These are phyloP conservation scores for Harpagifer antarcticus DNA, from an alignment of 2,797 vertebrate genomes.

Conservation along the genomic window DNA sequence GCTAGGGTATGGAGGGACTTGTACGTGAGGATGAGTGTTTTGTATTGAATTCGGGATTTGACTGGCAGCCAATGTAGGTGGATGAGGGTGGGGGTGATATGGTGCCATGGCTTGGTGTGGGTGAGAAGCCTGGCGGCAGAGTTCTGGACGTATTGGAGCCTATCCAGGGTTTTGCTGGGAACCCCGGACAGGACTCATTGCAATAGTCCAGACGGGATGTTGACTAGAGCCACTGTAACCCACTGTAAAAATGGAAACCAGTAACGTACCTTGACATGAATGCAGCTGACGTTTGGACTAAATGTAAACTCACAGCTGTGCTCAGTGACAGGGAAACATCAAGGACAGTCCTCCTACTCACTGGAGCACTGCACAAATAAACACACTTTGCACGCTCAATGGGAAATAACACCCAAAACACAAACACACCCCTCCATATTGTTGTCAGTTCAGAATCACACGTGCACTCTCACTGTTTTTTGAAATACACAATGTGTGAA, in stretches of 20 bases:
- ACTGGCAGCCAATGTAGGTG: no score
- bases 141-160: no score
- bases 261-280: neutral
- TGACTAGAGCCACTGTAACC: neutral
- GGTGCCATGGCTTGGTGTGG: no score
- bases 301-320: constrained; percentile 16
- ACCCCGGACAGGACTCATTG: no score
- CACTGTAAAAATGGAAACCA: neutral
- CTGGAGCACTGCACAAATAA: constrained; percentile 14
- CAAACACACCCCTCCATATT: constrained; percentile 36
- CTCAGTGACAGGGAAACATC: constrained; percentile 41
- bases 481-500: constrained; percentile 46
- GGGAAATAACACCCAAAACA: constrained; percentile 44
- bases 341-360: constrained; percentile 46
- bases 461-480: constrained; percentile 45
- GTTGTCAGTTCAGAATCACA: constrained; percentile 24
- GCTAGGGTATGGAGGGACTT: no score
- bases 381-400: constrained; percentile 27
- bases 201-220: no score
- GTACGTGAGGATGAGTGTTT: no score
- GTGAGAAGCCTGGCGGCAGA: no score
- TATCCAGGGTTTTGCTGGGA: no score
- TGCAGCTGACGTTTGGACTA: constrained; percentile 37
- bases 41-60: no score
- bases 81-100: no score